Percentiles rank a stretch among this genome's conserved stretches.
Conservation (phyloP, 2,888 invertebrate genomes). For the Drosophila anomalata region DNA sequence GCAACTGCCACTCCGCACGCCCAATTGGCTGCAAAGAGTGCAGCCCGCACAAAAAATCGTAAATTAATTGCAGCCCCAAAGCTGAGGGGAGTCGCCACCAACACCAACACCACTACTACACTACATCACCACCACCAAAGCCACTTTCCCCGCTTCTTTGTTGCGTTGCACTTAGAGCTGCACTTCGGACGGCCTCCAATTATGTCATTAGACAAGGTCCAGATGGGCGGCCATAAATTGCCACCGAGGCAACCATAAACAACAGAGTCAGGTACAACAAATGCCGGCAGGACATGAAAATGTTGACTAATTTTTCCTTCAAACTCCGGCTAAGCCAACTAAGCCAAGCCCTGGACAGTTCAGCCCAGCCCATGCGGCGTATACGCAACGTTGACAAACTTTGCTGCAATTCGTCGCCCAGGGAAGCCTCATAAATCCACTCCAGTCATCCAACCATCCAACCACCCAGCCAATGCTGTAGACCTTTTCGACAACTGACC, state of each 20-base stretch:
- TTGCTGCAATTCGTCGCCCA: slow-evolving; percentile 42
- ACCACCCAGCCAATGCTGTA: slow-evolving; percentile 5
- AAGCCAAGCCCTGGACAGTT: slow-evolving; percentile 1
- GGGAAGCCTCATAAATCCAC: slow-evolving; percentile 32
- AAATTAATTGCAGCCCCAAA: slow-evolving; percentile 57
- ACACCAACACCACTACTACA: background rate
- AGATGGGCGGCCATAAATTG: slow-evolving; percentile 57
- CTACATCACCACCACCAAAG: background rate
- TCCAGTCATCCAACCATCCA: slow-evolving; percentile 2
- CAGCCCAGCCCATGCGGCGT: slow-evolving; percentile 33
- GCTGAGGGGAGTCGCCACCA: slow-evolving; percentile 3
- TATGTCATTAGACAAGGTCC: slow-evolving; percentile 54
- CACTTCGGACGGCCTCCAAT: slow-evolving; percentile 41
- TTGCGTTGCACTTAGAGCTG: slow-evolving; percentile 19
- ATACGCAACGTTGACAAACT: slow-evolving; percentile 66
- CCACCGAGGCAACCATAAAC: slow-evolving; percentile 45
- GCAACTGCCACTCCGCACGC: slow-evolving; percentile 36
- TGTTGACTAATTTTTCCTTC: slow-evolving; percentile 68
- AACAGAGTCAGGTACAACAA: slow-evolving; percentile 55
- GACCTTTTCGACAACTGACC: slow-evolving; percentile 8
- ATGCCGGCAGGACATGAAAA: slow-evolving; percentile 57
- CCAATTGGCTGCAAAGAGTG: slow-evolving; percentile 45
- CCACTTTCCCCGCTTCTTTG: slow-evolving; percentile 19
- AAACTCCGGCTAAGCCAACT: slow-evolving; percentile 4
- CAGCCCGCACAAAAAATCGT: slow-evolving; percentile 49